Conservation (phyloP, 2,797 vertebrate genomes). For the Enteromius viviparus region DNA sequence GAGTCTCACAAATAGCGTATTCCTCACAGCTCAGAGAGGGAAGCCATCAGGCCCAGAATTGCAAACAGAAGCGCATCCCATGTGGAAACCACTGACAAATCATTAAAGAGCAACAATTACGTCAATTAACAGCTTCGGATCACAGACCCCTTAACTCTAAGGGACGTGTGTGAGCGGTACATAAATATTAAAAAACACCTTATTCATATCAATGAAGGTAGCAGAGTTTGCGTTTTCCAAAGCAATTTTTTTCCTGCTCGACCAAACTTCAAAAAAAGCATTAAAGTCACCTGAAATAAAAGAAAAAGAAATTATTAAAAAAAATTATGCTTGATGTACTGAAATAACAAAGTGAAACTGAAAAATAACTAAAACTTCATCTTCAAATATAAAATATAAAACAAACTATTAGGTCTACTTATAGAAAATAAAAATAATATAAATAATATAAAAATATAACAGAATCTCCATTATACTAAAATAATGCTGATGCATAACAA, state of each 20-base stretch:
- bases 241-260: neutral
- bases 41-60: conserved; percentile 34
- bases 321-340: neutral
- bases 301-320: neutral
- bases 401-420: neutral
- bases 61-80: conserved; percentile 40
- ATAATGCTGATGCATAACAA: neutral
- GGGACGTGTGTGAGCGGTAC: conserved; percentile 4
- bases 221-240: neutral
- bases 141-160: conserved; percentile 35
- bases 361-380: neutral
- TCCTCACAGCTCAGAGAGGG: conserved; percentile 38
- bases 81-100: conserved; percentile 45
- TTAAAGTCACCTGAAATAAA: neutral
- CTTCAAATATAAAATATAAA: neutral
- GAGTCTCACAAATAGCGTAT: conserved; percentile 48
- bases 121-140: conserved; percentile 49
- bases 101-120: conserved; percentile 52
- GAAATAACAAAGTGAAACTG: neutral
- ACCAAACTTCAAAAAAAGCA: neutral
- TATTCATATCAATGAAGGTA: neutral
- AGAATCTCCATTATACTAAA: neutral
- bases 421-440: too few species aligned
- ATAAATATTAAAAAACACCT: conserved; percentile 10
- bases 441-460: neutral